Percentiles rank a stretch among this genome's conserved stretches.
Conservation (phyloP, 2,113 vertebrate genomes). For the Eolophus roseicapilla region DNA sequence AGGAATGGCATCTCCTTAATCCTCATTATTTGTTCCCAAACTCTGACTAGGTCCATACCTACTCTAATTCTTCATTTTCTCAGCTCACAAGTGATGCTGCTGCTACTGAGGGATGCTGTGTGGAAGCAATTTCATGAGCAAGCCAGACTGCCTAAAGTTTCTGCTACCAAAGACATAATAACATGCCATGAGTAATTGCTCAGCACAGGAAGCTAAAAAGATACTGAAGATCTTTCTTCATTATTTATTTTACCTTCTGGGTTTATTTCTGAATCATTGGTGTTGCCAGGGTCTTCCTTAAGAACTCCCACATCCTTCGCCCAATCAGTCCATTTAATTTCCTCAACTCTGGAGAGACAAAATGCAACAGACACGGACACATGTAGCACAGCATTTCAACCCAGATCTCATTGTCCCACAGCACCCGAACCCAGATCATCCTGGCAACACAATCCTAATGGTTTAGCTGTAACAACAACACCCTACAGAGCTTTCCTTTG, state of each 20-base stretch:
- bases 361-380: not conserved
- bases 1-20: not conserved
- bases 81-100: not conserved
- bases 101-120: not conserved
- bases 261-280: constrained; percentile 23
- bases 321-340: constrained; percentile 92
- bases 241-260: constrained; percentile 56
- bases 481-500: not conserved
- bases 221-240: not conserved
- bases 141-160: not conserved
- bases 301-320: constrained; percentile 82
- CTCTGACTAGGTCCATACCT: not conserved
- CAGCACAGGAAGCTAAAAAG: not conserved
- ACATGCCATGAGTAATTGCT: not conserved
- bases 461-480: not conserved
- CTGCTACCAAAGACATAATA: not conserved
- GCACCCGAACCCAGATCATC: not conserved
- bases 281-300: constrained; percentile 86
- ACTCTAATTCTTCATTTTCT: not conserved
- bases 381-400: not conserved
- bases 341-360: constrained; percentile 83
- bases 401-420: not conserved
- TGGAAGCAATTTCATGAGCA: not conserved
- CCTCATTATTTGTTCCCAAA: not conserved
- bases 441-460: not conserved